phyloP scores from a whole-genome alignment of 2,797 vertebrate species.

The Fringilla coelebs region DNA sequence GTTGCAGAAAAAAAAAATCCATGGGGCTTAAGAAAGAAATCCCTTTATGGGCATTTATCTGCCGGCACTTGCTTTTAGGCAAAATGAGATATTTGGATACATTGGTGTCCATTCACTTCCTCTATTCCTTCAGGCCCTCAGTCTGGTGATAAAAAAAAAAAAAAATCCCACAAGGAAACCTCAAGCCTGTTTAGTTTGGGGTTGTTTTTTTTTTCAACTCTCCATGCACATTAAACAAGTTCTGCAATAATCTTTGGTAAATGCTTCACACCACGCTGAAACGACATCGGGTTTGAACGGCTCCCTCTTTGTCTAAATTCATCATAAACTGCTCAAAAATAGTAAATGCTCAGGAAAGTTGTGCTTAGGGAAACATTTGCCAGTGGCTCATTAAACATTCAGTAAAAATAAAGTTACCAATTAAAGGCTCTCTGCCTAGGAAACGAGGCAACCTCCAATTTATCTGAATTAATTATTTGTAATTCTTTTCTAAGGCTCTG shows the following conservation, averaged over 20 bases:
- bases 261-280: not conserved
- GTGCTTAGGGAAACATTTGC: not conserved
- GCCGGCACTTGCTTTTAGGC: slow-evolving; percentile 80
- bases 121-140: slow-evolving; percentile 78
- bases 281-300: not conserved
- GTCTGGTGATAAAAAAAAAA: slow-evolving; percentile 54
- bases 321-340: not conserved
- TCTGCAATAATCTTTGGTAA: slow-evolving; percentile 11
- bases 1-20: slow-evolving; percentile 79
- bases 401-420: not conserved
- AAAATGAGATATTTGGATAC: slow-evolving; percentile 82
- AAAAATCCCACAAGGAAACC: slow-evolving; percentile 53
- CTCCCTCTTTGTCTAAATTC: not conserved
- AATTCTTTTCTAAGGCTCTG: not conserved
- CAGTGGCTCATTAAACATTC: not conserved
- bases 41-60: slow-evolving; percentile 86
- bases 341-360: not conserved
- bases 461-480: not conserved
- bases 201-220: not conserved
- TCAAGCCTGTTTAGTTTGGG: not conserved
- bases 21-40: slow-evolving; percentile 82
- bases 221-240: slow-evolving; percentile 38
- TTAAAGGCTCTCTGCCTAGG: not conserved
- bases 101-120: slow-evolving; percentile 88
- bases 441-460: not conserved